Conservation (phyloP, 2,888 invertebrate genomes). For the Nomada hirtipes region DNA sequence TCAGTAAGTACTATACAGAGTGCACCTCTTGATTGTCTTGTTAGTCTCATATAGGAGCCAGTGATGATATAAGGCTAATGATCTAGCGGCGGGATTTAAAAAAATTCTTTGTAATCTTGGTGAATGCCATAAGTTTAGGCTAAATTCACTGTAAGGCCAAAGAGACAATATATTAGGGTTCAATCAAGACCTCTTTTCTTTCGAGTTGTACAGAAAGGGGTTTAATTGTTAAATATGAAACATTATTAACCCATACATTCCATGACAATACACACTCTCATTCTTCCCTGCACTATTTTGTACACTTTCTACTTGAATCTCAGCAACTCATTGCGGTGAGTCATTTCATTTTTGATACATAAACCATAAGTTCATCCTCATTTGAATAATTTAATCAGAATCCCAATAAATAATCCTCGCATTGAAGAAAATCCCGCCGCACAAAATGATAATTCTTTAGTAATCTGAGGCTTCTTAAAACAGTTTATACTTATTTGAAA, state of each 20-base stretch:
- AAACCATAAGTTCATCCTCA: conserved; percentile 19
- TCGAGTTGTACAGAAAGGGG: conserved; percentile 66
- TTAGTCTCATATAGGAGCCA: conserved; percentile 75
- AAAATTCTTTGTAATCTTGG: conserved; percentile 84
- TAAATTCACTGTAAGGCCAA: conserved; percentile 83
- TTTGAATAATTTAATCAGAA: conserved; percentile 13
- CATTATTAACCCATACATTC: conserved; percentile 66
- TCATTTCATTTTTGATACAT: neutral
- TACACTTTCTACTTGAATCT: neutral
- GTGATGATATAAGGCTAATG: conserved; percentile 83
- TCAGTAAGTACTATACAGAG: conserved; percentile 62
- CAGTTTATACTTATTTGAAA: conserved; percentile 51
- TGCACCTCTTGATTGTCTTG: conserved; percentile 67
- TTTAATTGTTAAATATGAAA: conserved; percentile 50
- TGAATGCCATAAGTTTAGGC: conserved; percentile 78
- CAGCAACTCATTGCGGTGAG: neutral
- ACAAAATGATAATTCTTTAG: conserved; percentile 83
- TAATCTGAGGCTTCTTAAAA: conserved; percentile 83
- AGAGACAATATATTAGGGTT: conserved; percentile 80
- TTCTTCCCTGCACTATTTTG: conserved; percentile 1
- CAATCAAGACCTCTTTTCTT: conserved; percentile 60
- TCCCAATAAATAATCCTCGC: conserved; percentile 29
- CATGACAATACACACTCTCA: conserved; percentile 14
- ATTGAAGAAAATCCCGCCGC: conserved; percentile 75
- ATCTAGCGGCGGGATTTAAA: conserved; percentile 78